Evolutionary conservation across 2,797 vertebrate species (phyloP), one percentile per base, ranked within the genome.

Genomic region (Sebastes oblongus): DNA sequence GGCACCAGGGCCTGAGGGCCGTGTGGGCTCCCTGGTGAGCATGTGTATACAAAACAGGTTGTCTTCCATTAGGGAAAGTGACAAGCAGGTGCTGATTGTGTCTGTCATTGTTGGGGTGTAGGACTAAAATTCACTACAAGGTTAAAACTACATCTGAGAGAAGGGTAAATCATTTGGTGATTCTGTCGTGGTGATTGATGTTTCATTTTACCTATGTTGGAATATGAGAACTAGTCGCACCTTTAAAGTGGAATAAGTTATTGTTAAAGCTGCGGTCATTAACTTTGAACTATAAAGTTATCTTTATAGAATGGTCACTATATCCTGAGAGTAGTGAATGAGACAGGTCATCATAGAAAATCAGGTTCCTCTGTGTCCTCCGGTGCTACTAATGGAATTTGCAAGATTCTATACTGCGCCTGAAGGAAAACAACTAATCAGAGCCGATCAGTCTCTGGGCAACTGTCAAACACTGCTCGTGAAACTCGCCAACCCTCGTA

Each of bases 11-110:
- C 46, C 71, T 6, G 39, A 75, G 58, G 84, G 80, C 77, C 72
- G 80, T 81, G 74, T 77, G 75, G 76, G 77, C 87, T 83, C 83
- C 80, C 86, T 79, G 74, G 89, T 88, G 88, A 89, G 82, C 75
- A 80, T 76, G 85, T 89, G 89, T 78, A 82, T 75, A 82, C 83
- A 88, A 91, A 87, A 89, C 87, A 92, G 88, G 90, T 91, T 79
- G 82, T 78, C 86, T 79, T 82, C 72, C 59, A 80, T 86, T 78
- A 85, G 78, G 58, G 66, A 82, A 78, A 87, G 76, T 42, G 67
- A 52, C 30, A 25, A 42, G 56, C 72, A 77, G 80, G 70, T 81
- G 72, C 25, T 66, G 80, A 78, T 34, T 22, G 56, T 20, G 55
- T 66, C 54, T 34, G 77, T 52, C 46, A 66, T 29, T 50, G 27